A percentile compares a stretch with the other conserved stretches of the same genome.
Evolutionary conservation across 2,113 vertebrate genomes (phyloP).

Genomic region (Calcarius ornatus): DNA sequence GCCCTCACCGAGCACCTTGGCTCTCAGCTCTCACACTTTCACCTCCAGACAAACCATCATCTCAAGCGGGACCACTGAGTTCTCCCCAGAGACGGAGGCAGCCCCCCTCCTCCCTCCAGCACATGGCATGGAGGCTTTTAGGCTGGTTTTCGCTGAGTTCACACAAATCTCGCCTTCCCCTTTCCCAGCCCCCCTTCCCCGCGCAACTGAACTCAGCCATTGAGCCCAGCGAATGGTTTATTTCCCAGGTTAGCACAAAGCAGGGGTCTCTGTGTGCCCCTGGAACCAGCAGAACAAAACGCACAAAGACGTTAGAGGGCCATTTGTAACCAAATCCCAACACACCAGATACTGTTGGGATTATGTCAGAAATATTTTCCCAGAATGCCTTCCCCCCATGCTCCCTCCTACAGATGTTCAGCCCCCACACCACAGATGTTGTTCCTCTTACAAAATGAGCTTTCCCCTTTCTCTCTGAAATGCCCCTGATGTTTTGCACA

Average conservation of each 20-base stretch:
- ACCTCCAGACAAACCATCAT: background rate
- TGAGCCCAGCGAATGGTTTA: conserved; percentile 57
- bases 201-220: conserved; percentile 40
- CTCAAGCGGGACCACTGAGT: background rate
- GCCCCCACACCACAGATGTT: conserved; percentile 68
- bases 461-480: conserved; percentile 53
- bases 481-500: conserved; percentile 52
- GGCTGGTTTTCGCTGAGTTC: conserved; percentile 5
- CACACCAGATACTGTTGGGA: conserved; percentile 73
- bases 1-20: background rate
- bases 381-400: conserved; percentile 67
- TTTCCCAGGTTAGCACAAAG: conserved; percentile 71
- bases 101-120: conserved; percentile 8
- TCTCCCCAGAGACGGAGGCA: background rate
- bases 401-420: conserved; percentile 68
- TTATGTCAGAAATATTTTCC: conserved; percentile 74
- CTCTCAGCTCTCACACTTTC: background rate
- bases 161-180: conserved; percentile 42
- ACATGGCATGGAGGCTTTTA: conserved; percentile 36
- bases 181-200: background rate
- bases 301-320: conserved; percentile 67
- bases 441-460: conserved; percentile 65
- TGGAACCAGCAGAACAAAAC: conserved; percentile 72
- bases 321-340: conserved; percentile 74
- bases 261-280: conserved; percentile 62